These are phyloP conservation scores for Plutomurus gul DNA, from an alignment of 1,140 invertebrate species.

Conservation along the genomic window DNA sequence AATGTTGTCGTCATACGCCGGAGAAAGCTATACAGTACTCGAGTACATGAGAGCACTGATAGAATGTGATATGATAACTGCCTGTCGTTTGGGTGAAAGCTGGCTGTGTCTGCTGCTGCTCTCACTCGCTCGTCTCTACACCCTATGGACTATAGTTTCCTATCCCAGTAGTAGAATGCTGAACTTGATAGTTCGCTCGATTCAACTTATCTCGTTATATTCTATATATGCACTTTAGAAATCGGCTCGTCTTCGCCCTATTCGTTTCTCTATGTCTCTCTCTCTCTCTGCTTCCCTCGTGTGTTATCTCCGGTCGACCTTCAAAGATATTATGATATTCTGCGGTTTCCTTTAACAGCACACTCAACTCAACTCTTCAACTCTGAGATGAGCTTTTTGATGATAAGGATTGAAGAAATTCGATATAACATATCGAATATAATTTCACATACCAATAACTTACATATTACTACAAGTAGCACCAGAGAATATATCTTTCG, in stretches of 20 bases:
- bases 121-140: too few relatives aligned
- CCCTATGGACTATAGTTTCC: too few relatives aligned
- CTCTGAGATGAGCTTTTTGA: background rate
- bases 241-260: background rate
- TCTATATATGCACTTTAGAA: background rate
- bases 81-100: constrained; percentile 19
- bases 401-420: constrained; percentile 21
- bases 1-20: too few relatives aligned
- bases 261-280: background rate
- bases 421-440: background rate
- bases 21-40: background rate
- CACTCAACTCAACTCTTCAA: background rate
- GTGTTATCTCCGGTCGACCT: background rate
- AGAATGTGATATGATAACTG: constrained; percentile 25
- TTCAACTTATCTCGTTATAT: background rate
- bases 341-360: constrained; percentile 9
- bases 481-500: background rate
- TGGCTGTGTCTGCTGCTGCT: background rate
- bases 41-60: background rate
- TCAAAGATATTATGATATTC: constrained; percentile 2
- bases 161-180: too few relatives aligned
- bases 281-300: background rate
- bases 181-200: too few relatives aligned
- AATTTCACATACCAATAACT: background rate
- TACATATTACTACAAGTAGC: background rate